phyloP scores from a whole-genome alignment of 2,113 vertebrate species.

The Corythaeola cristata region DNA sequence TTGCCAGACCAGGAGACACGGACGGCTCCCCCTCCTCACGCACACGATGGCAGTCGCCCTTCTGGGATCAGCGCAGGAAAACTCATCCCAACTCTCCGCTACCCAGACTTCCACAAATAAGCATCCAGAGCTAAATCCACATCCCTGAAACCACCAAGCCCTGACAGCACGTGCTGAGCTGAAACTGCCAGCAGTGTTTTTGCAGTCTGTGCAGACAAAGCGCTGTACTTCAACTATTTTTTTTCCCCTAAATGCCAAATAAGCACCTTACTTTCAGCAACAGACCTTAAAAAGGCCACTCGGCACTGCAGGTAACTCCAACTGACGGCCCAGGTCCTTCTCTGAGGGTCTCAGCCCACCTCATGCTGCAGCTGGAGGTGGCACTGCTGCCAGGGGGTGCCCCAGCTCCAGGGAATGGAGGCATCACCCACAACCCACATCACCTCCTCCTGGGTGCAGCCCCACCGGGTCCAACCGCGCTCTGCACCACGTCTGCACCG shows the following conservation, averaged over 20 bases:
- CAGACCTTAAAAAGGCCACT: not conserved
- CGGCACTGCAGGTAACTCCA: not conserved
- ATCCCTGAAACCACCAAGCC: not conserved
- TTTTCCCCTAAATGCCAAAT: not conserved
- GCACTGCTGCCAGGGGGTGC: not conserved
- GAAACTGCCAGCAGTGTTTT: not conserved
- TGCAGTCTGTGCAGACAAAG: not conserved
- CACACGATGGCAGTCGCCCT: not conserved
- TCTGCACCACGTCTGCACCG: not conserved
- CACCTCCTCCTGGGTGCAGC: not conserved
- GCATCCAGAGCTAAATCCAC: not conserved
- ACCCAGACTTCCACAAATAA: not conserved
- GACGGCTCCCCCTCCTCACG: not conserved
- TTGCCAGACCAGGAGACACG: conserved; percentile 38
- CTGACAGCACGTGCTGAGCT: not conserved
- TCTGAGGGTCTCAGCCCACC: not conserved
- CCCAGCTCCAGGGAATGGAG: not conserved
- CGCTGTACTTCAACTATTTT: not conserved
- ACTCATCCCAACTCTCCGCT: not conserved
- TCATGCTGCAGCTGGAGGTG: not conserved
- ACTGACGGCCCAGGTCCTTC: fast-evolving
- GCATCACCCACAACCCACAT: fast-evolving
- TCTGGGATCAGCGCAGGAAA: not conserved
- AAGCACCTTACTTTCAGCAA: not conserved
- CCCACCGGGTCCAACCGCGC: fast-evolving